Conservation (phyloP, 2,113 vertebrate genomes). For the Mohoua ochrocephala region DNA sequence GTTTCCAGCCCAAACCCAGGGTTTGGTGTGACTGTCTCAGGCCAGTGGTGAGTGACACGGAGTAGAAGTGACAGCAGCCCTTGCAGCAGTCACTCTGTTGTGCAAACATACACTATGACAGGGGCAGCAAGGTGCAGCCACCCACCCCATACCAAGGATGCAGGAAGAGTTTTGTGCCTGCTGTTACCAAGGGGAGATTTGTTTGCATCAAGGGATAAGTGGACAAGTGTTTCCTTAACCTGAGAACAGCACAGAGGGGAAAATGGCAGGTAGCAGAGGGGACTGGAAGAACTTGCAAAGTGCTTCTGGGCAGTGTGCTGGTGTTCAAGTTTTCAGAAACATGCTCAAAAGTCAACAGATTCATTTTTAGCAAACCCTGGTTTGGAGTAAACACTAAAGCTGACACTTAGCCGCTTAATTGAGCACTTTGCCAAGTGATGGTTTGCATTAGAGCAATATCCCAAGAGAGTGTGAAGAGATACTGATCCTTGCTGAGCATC, state of each 20-base stretch:
- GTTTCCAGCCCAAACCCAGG: background rate
- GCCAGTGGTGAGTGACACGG: rapidly evolving
- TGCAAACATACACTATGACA: background rate
- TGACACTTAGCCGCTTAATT: background rate
- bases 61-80: background rate
- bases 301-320: rapidly evolving
- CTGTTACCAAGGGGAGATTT: background rate
- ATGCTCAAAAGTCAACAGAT: rapidly evolving
- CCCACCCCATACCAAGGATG: background rate
- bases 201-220: background rate
- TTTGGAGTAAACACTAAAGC: background rate
- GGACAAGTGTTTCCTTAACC: background rate
- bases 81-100: background rate
- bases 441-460: background rate
- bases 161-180: background rate
- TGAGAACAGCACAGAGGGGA: rapidly evolving
- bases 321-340: background rate
- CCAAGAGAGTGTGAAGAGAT: background rate
- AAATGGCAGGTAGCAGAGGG: background rate
- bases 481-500: background rate
- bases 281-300: background rate
- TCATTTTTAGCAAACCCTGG: background rate
- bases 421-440: background rate
- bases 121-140: rapidly evolving
- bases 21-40: background rate